A percentile compares a stretch with the other conserved stretches of the same genome.
phyloP scores from a whole-genome alignment of 2,797 vertebrate species.

The Megaceryle alcyon region DNA sequence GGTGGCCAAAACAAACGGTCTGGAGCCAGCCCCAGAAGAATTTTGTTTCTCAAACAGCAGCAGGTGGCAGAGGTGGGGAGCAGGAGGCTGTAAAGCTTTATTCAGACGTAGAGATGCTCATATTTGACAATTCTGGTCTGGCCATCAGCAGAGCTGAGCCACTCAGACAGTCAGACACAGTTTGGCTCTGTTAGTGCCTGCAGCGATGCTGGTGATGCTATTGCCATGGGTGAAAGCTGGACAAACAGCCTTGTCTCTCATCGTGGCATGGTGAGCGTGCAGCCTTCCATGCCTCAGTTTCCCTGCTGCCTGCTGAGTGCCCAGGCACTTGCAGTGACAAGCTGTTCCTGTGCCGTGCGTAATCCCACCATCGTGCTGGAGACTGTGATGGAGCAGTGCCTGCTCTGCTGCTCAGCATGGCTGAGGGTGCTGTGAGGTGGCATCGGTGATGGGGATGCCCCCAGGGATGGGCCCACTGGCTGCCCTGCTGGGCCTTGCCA shows the following conservation, averaged over 20 bases:
- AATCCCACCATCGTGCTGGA: accelerated
- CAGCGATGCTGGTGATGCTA: neutral
- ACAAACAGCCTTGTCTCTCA: neutral
- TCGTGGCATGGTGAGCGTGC: accelerated
- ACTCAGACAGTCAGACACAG: accelerated
- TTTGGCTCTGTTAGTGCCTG: neutral
- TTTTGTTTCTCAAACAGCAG: neutral
- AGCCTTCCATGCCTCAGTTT: neutral
- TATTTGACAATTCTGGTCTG: neutral
- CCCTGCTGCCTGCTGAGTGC: neutral
- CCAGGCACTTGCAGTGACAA: accelerated
- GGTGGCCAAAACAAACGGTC: accelerated
- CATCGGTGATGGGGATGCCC: neutral
- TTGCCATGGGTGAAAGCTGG: neutral
- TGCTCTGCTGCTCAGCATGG: accelerated
- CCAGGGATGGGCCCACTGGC: neutral
- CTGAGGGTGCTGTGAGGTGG: neutral
- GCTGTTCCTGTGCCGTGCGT: neutral
- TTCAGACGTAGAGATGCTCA: neutral
- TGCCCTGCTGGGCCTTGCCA: neutral
- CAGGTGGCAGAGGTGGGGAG: neutral
- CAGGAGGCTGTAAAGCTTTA: neutral
- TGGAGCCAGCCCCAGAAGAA: neutral
- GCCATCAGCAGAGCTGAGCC: neutral
- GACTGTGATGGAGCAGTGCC: accelerated